A percentile compares a stretch with the other conserved stretches of the same genome.
Evolutionary conservation across 2,888 invertebrate genomes (phyloP).

Genomic region (Scaptomyza polygonia): DNA sequence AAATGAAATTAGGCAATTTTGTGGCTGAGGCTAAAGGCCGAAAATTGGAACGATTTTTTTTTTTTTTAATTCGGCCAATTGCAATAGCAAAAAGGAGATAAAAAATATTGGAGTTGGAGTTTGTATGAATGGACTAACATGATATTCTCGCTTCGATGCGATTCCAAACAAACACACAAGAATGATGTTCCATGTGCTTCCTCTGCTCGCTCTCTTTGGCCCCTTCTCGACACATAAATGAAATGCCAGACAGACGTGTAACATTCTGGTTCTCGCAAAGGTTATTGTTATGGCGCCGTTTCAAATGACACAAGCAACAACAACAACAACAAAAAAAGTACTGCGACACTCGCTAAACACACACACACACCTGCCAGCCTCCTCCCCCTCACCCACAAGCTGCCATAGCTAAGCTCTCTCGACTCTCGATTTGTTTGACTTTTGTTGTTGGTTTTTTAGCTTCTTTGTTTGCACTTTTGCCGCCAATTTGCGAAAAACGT

Average conservation of each 20-base stretch:
- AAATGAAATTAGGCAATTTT: constrained; percentile 57
- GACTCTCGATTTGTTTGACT: constrained; percentile 47
- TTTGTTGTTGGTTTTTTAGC: constrained; percentile 31
- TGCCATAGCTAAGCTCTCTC: constrained; percentile 21
- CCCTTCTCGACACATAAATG: constrained; percentile 61
- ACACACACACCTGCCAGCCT: neutral
- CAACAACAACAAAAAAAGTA: constrained; percentile 40
- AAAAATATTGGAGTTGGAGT: neutral
- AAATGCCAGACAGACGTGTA: constrained; percentile 73
- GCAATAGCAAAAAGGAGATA: neutral
- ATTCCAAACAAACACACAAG: neutral
- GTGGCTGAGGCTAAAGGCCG: constrained; percentile 28
- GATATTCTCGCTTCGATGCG: neutral
- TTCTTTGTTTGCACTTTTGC: constrained; percentile 71
- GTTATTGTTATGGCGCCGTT: constrained; percentile 73
- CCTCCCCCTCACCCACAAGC: neutral
- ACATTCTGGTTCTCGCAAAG: constrained; percentile 68
- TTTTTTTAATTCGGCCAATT: neutral
- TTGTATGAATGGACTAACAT: neutral
- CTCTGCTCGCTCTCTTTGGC: too few relatives aligned
- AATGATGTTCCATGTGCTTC: constrained; percentile 1
- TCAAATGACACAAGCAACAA: constrained; percentile 18
- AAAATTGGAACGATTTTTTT: neutral
- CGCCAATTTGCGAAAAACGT: constrained; percentile 77
- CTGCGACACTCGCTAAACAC: constrained; percentile 19